Conservation (phyloP, 92 coral and sea anemone species). For the Porites evermanni region DNA sequence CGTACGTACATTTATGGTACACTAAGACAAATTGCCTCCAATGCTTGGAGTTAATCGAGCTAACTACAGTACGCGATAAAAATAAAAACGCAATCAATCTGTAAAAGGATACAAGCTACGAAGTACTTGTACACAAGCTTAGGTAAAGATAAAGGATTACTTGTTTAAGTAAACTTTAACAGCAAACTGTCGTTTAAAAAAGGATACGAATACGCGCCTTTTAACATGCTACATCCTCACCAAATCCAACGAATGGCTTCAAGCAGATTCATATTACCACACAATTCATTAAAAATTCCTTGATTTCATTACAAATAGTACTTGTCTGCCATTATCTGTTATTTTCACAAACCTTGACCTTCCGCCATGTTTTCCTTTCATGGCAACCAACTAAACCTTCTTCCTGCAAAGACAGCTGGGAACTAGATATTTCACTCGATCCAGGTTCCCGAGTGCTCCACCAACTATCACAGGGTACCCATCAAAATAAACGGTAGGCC, state of each 20-base stretch:
- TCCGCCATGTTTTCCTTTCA: slow-evolving; percentile 5
- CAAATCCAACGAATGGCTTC: slow-evolving; percentile 38
- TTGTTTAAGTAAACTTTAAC: neutral
- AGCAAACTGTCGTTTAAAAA: slow-evolving; percentile 35
- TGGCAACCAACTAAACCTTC: slow-evolving; percentile 29
- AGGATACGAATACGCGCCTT: slow-evolving; percentile 99
- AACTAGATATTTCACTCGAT: slow-evolving; percentile 1
- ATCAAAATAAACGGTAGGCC: neutral
- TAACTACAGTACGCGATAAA: too few relatives aligned
- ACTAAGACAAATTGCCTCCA: too few relatives aligned
- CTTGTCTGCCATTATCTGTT: neutral
- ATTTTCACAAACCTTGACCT: neutral
- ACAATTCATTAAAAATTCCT: neutral
- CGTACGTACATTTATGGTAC: too few relatives aligned
- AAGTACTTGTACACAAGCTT: too few relatives aligned
- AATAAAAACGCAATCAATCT: too few relatives aligned
- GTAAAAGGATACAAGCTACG: too few relatives aligned
- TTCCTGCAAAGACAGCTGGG: slow-evolving; percentile 42
- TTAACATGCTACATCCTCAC: slow-evolving; percentile 88
- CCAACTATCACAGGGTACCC: neutral
- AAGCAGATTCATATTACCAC: slow-evolving; percentile 22
- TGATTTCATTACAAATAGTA: slow-evolving; percentile 29
- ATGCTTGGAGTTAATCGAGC: too few relatives aligned
- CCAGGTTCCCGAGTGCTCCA: neutral
- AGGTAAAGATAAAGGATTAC: neutral